Evolutionary conservation across 2,113 vertebrate species (phyloP).

Genomic region (Cryptotis parvus): DNA sequence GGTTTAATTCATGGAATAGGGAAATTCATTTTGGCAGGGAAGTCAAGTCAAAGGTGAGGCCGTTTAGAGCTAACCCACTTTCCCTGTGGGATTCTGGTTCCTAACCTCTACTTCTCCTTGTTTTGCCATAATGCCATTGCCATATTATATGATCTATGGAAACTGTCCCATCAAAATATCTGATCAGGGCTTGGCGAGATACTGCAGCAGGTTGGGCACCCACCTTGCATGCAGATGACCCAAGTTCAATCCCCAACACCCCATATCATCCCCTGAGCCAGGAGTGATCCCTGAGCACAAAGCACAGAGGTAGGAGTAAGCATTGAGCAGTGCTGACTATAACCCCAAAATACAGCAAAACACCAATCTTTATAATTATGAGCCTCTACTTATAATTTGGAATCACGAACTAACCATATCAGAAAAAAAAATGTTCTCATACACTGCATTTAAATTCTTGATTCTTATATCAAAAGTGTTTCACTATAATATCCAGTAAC

Average conservation of each 20-base stretch:
- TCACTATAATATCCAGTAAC: no score
- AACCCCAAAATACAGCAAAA: no score
- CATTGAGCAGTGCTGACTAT: no score
- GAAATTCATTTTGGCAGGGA: background rate
- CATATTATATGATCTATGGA: background rate
- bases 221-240: no score
- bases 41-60: background rate
- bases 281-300: no score
- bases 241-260: no score
- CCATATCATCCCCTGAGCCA: no score
- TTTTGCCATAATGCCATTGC: no score
- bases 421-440: background rate
- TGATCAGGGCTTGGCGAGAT: background rate
- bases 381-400: background rate
- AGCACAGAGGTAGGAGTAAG: no score
- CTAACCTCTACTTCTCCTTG: background rate
- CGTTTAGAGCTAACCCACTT: background rate
- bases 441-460: background rate
- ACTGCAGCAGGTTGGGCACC: no score
- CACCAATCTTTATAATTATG: background rate
- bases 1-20: background rate
- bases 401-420: background rate
- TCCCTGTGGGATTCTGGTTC: background rate
- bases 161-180: background rate
- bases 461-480: background rate